Conservation (phyloP, 2,888 invertebrate genomes). For the Watsonalla cultraria region DNA sequence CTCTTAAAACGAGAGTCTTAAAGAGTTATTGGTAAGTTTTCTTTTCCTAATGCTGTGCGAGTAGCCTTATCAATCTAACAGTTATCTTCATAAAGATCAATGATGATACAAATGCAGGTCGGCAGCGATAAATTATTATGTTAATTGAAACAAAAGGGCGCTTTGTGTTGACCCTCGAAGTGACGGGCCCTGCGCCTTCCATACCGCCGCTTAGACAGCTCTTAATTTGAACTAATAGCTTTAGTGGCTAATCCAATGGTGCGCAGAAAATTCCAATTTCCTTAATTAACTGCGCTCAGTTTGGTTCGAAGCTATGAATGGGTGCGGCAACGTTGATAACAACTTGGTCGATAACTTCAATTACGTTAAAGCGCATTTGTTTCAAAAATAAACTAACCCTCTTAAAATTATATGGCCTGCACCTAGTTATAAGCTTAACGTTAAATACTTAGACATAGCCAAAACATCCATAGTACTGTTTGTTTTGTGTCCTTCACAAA, state of each 20-base stretch:
- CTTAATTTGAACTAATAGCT: conserved; percentile 78
- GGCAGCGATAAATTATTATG: conserved; percentile 1
- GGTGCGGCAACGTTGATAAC: conserved; percentile 65
- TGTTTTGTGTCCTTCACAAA: no score
- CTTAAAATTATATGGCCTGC: neutral
- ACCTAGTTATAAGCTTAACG: neutral
- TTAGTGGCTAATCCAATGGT: conserved; percentile 67
- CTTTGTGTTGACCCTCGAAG: conserved; percentile 29
- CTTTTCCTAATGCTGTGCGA: no score
- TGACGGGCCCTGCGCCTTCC: conserved; percentile 38
- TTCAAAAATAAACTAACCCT: neutral
- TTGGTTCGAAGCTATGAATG: conserved; percentile 59
- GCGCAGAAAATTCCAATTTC: conserved; percentile 76
- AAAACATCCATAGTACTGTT: no score
- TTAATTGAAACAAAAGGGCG: conserved; percentile 33
- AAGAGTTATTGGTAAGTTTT: no score
- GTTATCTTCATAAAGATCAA: neutral
- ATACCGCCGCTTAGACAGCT: conserved; percentile 52
- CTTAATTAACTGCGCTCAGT: conserved; percentile 71
- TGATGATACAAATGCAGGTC: neutral
- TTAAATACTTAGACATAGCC: no score
- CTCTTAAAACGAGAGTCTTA: no score
- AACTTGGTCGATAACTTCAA: conserved; percentile 56
- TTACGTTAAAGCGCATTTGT: conserved; percentile 50
- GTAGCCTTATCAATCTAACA: neutral